Evolutionary conservation across 1,140 invertebrate species (phyloP), one percentile per base, ranked within the genome.

Genomic region (Cecropterus lyciades): DNA sequence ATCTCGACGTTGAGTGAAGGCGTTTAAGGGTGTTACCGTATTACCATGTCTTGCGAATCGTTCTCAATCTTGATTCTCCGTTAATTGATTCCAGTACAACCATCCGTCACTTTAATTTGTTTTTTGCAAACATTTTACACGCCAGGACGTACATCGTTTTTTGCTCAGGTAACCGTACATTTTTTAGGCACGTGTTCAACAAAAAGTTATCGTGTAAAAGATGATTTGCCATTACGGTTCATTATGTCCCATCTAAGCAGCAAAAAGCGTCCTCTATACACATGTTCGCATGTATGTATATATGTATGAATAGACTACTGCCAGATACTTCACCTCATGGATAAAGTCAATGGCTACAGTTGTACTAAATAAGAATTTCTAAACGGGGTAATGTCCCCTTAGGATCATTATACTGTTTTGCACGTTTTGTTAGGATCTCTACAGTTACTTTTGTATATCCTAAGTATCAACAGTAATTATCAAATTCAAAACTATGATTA

Each of bases 61-160:
- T 55, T 40, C 15, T 16, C 45, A 13, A 17, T 24, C 30, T 62
- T 33, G 30, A 49, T 62, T 62, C 10, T 45, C 27, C 14, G 57
- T 62, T 60, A 62, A 62, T 62, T 62, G 57, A 49, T 49, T 62
- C 45, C 14, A 7, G 30, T 20, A 17, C 30, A 17, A 11, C 46
- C 45, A 14, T 62, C 45, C 10, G 45, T 62, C 45, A 14, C 30
- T 17, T 49, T 48, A 16, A 62, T 49, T 46, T 49, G 43, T 14
- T 62, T 62, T 48, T 17, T 37, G 3, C 16, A 46, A 33, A 14
- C 15, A 3, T 59, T 16, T 45, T 8, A 5, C 20, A 24, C 5
- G 20, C 20, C 20, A 24, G 20, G 20, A 24, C 20, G 20, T 24
- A 24, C 4, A 60, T 5, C 24, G 27, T 2, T 52, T 51, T 52